phyloP scores from a whole-genome alignment of 1,140 invertebrate species.

The Lepidotrigona ventralis region DNA sequence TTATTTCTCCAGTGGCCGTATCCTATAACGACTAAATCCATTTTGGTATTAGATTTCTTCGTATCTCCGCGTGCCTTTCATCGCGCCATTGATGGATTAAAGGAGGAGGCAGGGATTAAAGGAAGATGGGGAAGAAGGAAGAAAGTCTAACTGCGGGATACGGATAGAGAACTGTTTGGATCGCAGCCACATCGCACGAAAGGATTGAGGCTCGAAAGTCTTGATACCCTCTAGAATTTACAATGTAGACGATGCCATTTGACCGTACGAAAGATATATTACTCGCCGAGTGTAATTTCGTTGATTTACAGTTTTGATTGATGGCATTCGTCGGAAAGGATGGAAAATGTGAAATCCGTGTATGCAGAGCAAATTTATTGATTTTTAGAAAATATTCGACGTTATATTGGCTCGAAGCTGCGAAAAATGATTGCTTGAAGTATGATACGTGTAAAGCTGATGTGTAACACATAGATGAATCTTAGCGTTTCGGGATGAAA shows the following conservation, averaged over 20 bases:
- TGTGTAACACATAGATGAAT: neutral
- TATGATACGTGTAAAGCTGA: no score
- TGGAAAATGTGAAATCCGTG: no score
- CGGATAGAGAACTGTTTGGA: constrained; percentile 56
- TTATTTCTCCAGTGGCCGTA: constrained; percentile 58
- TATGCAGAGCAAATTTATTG: no score
- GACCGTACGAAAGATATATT: constrained; percentile 26
- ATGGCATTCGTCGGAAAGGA: no score
- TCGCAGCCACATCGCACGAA: constrained; percentile 51
- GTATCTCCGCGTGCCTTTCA: constrained; percentile 63
- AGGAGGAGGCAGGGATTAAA: constrained; percentile 51
- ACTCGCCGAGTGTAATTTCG: constrained; percentile 12
- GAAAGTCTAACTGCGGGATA: constrained; percentile 10
- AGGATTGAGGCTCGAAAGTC: constrained; percentile 19
- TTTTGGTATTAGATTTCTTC: constrained; percentile 72
- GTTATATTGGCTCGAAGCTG: no score
- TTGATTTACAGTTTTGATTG: neutral
- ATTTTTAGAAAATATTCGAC: no score
- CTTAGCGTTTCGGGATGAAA: neutral
- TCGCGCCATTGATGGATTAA: constrained; percentile 69
- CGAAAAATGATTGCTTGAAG: no score
- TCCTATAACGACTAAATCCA: constrained; percentile 69
- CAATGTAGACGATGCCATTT: constrained; percentile 31
- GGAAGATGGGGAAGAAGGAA: constrained; percentile 21
- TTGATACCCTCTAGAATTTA: constrained; percentile 46